Evolutionary conservation across 2,888 invertebrate species (phyloP), one percentile per base, ranked within the genome.

Genomic region (Apantesis nais): DNA sequence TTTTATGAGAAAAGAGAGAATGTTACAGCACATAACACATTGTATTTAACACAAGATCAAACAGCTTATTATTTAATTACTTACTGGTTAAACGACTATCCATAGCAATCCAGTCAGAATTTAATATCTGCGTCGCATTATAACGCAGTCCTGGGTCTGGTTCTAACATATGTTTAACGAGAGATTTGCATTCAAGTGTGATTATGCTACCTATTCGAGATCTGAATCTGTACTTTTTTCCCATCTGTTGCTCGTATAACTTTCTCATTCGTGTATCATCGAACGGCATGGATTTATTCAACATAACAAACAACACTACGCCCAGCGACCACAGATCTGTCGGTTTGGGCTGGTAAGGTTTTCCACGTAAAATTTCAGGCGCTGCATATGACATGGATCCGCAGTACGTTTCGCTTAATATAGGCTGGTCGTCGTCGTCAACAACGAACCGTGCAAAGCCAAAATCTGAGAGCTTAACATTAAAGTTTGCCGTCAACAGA

Each of bases 371-470:
- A 69, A 98, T 97, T 92, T 98, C 98, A 0, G 98, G 98, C 0
- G 98, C 97, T 0, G 97, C 98, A 87, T 98, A 98, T 1, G 98
- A 98, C 83, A 98, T 95, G 14, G 98, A 98, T 9, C 98, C 98
- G 85, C 98, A 98, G 85, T 97, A 98, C 0, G 98, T 98, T 79
- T 97, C 96, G 81, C 98, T 98, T 62, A 96, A 86, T 34, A 96
- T 85, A 14, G 92, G 89, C 71, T 90, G 84, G 41, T 91, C 90
- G 19, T 87, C 83, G 1, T 91, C 89, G 73, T 95, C 91, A 11
- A 95, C 81, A 70, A 93, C 92, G 65, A 90, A 87, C 58, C 95
- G 95, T 0, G 98, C 96, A 86, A 98, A 98, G 3, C 98, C 98
- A 86, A 98, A 98, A 92, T 98, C 98, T 0, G 98, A 97, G 39